phyloP scores from a whole-genome alignment of 2,113 vertebrate genomes.

The Lepus europaeus region DNA sequence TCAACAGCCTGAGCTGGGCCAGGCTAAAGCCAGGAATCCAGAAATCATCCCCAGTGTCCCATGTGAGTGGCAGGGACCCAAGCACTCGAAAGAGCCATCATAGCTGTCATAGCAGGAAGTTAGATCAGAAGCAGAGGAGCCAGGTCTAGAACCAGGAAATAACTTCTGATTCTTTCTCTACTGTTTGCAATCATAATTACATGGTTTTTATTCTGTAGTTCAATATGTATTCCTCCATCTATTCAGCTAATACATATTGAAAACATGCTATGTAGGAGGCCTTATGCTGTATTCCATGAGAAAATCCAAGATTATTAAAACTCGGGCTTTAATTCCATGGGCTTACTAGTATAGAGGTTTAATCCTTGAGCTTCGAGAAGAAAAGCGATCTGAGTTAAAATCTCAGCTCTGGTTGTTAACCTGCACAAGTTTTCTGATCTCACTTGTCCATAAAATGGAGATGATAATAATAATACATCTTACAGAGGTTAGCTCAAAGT shows the following conservation, averaged over 20 bases:
- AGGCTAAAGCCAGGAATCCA: too few relatives aligned
- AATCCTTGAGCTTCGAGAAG: background rate
- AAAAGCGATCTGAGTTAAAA: conserved; percentile 20
- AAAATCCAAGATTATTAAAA: conserved; percentile 29
- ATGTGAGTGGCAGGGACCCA: too few relatives aligned
- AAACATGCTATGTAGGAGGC: background rate
- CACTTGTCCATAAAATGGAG: background rate
- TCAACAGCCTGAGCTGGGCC: too few relatives aligned
- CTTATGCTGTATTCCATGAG: conserved; percentile 10
- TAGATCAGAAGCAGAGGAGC: too few relatives aligned
- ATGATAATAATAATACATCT: background rate
- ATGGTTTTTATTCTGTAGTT: conserved; percentile 7
- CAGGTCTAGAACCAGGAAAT: background rate
- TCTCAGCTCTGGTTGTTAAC: background rate
- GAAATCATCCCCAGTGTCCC: too few relatives aligned
- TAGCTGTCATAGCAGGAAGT: too few relatives aligned
- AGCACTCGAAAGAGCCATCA: too few relatives aligned
- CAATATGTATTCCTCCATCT: background rate
- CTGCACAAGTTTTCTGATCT: background rate
- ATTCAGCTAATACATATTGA: background rate
- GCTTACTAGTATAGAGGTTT: background rate
- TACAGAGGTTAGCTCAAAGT: background rate
- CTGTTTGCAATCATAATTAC: background rate
- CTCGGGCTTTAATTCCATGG: background rate
- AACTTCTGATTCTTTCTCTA: conserved; percentile 21